A percentile compares a stretch with the other conserved stretches of the same genome.
Conservation (phyloP, 1,140 invertebrate species). For the Watersipora subatra region DNA sequence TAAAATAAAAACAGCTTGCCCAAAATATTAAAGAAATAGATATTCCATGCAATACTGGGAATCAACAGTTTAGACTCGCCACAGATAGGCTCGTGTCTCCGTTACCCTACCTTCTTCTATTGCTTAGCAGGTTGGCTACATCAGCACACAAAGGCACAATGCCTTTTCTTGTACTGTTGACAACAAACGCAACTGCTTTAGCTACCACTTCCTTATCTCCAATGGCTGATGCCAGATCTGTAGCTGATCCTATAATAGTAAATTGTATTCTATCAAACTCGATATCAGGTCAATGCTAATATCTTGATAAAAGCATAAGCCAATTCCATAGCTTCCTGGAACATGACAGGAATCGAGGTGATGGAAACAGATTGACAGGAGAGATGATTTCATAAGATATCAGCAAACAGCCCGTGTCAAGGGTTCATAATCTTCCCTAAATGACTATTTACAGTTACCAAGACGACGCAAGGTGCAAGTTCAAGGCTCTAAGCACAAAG, state of each 20-base stretch:
- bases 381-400: too few relatives aligned
- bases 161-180: slow-evolving; percentile 38
- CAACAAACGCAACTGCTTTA: slow-evolving; percentile 37
- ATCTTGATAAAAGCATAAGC: too few relatives aligned
- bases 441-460: too few relatives aligned
- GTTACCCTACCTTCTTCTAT: slow-evolving; percentile 24
- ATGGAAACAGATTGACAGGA: too few relatives aligned
- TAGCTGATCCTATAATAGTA: slow-evolving; percentile 22
- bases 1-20: neutral
- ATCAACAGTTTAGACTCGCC: too few relatives aligned
- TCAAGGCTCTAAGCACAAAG: too few relatives aligned
- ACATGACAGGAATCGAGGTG: too few relatives aligned
- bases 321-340: too few relatives aligned
- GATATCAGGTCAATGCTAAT: neutral
- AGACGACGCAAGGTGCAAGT: too few relatives aligned
- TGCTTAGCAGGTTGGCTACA: slow-evolving; percentile 30
- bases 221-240: slow-evolving; percentile 25
- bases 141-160: slow-evolving; percentile 38
- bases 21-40: neutral
- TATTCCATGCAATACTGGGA: too few relatives aligned
- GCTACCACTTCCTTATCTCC: slow-evolving; percentile 40
- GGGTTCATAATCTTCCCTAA: too few relatives aligned
- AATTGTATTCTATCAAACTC: slow-evolving; percentile 3
- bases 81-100: neutral
- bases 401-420: too few relatives aligned